Conservation (phyloP, 2,888 invertebrate genomes). For the Arctia plantaginis region DNA sequence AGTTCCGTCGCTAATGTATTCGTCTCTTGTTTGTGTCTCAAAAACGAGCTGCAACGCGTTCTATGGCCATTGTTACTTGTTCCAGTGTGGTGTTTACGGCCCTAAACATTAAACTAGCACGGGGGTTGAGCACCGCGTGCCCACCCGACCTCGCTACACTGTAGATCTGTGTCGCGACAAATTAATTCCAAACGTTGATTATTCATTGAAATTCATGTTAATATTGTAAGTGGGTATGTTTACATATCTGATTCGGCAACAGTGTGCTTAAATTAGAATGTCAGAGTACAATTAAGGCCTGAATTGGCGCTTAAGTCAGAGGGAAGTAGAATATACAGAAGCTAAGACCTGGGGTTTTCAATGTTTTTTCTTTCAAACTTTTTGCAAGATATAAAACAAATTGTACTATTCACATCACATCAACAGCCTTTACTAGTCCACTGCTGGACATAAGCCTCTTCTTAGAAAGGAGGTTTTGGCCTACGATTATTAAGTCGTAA, state of each 20-base stretch:
- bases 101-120: background rate
- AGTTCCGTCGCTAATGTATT: conserved; percentile 43
- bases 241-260: conserved; percentile 21
- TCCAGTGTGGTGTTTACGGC: background rate
- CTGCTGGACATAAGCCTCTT: no score
- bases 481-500: no score
- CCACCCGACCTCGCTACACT: background rate
- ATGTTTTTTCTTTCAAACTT: background rate
- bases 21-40: conserved; percentile 5
- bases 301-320: background rate
- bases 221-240: conserved; percentile 24
- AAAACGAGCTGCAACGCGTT: conserved; percentile 29
- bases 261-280: conserved; percentile 14
- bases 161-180: conserved; percentile 12
- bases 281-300: background rate
- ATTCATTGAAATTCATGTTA: conserved; percentile 24
- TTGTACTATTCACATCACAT: no score
- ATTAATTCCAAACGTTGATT: conserved; percentile 25
- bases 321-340: background rate
- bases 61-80: conserved; percentile 42
- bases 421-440: no score
- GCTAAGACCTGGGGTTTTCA: background rate
- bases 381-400: no score
- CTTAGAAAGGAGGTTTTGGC: no score
- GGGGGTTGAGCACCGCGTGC: background rate